Evolutionary conservation across 2,888 invertebrate species (phyloP), one percentile per base, ranked within the genome.

Genomic region (Drosophila stalkeri): DNA sequence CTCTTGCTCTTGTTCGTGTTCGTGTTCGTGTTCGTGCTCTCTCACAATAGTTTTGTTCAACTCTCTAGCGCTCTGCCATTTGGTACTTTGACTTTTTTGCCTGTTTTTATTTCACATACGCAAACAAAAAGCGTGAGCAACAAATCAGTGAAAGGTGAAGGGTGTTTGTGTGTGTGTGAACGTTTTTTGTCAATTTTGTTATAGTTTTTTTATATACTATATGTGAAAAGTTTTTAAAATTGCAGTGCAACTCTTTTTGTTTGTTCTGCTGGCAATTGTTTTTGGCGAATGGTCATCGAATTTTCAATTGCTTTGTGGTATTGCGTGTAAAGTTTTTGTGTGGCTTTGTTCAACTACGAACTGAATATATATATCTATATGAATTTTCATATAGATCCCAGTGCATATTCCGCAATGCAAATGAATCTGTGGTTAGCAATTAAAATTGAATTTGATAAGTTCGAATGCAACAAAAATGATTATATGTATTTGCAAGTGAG

Each of bases 301-400:
- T 75, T 83, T 75, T 60, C 77, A 81, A 86, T 86, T 79, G 81
- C 64, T 67, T 72, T 83, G 66, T 70, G 62, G 81, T 54, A 77
- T 59, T 65, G 73, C 68, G 73, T 70, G 77, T 41, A 80, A 84
- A 52, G 69, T 77, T 80, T 79, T 64, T 67, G 61, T 56, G 60
- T 54, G 60, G 52, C 47, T 67, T 61, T 60, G 41, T 65, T 62
- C 37, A 55, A 33, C 64, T 35, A 33, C 51, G 27, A 69, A 65
- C 60, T 77, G 63, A 73, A 77, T 77, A n/a, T n/a, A n/a, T n/a
- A n/a, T n/a, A n/a, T n/a, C n/a, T n/a, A n/a, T n/a, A n/a, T 77
- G 63, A 73, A 77, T 77, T 76, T 76, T 55, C 27, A 46, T 39
- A 43, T 31, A 35, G 23, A 27, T 27, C 18, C 8, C 37, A 11